Percentiles rank a stretch among this genome's conserved stretches.
Conservation (phyloP, 2,888 invertebrate genomes). For the Eulithis prunata region DNA sequence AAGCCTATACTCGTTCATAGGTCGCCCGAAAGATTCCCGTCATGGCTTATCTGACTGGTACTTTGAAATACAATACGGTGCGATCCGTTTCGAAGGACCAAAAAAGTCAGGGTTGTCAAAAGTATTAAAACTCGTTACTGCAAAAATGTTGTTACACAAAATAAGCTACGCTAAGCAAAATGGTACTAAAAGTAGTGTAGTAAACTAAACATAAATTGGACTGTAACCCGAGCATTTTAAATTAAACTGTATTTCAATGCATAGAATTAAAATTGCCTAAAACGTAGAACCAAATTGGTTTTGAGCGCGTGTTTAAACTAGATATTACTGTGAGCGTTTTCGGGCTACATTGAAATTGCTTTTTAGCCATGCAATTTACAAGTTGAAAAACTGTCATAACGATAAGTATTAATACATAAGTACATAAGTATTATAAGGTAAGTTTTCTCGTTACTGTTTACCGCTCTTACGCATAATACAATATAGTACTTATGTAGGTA, state of each 20-base stretch:
- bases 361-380: constrained; percentile 10
- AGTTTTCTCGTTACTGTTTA: too few species aligned
- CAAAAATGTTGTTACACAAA: too few species aligned
- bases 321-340: not conserved
- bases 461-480: too few species aligned
- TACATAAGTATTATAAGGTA: not conserved
- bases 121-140: too few species aligned
- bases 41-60: too few species aligned
- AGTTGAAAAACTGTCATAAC: not conserved
- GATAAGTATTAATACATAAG: not conserved
- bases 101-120: not conserved
- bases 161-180: not conserved
- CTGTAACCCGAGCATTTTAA: constrained; percentile 4
- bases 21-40: too few species aligned
- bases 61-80: not conserved
- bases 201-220: constrained; percentile 17
- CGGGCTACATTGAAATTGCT: constrained; percentile 9
- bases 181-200: not conserved
- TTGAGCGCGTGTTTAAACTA: constrained; percentile 10
- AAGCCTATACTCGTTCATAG: not conserved
- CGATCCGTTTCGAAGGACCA: not conserved
- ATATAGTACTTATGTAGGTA: too few species aligned
- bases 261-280: constrained; percentile 20
- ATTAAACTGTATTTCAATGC: constrained; percentile 26
- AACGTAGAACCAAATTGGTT: constrained; percentile 16